These are phyloP conservation scores for Ambastaia sidthimunki DNA, from an alignment of 2,797 vertebrate genomes.

Conservation along the genomic window DNA sequence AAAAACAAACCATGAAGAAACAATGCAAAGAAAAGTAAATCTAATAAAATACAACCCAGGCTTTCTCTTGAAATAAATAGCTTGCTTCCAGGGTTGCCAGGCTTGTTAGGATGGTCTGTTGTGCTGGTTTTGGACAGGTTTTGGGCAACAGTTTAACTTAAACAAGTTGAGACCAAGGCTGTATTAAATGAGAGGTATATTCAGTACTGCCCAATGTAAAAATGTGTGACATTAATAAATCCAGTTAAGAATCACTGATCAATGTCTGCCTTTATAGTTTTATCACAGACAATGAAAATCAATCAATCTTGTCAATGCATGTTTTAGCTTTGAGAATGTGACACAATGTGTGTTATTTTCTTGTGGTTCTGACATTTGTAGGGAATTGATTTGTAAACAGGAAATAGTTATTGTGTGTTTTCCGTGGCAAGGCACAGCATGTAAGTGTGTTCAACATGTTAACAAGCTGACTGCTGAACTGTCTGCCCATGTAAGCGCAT, in stretches of 20 bases:
- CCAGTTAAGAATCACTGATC: neutral
- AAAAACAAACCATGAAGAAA: neutral
- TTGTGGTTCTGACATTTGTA: conserved; percentile 25
- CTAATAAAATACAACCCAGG: neutral
- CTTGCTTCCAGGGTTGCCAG: neutral
- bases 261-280: neutral
- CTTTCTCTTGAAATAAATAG: neutral
- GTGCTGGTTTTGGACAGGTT: neutral
- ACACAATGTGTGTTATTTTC: neutral
- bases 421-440: conserved; percentile 65
- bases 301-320: neutral
- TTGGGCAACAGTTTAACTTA: neutral
- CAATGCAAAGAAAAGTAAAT: neutral
- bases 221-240: neutral
- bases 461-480: conserved; percentile 44
- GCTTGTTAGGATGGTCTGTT: neutral
- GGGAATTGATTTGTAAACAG: conserved; percentile 25
- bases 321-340: neutral
- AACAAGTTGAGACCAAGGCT: neutral
- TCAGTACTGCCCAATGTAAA: neutral
- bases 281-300: neutral
- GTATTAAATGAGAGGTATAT: too few relatives aligned
- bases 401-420: conserved; percentile 37
- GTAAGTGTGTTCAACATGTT: conserved; percentile 32
- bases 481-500: conserved; percentile 17